Evolutionary conservation across 2,888 invertebrate species (phyloP).

Genomic region (Eurytoma californica): DNA sequence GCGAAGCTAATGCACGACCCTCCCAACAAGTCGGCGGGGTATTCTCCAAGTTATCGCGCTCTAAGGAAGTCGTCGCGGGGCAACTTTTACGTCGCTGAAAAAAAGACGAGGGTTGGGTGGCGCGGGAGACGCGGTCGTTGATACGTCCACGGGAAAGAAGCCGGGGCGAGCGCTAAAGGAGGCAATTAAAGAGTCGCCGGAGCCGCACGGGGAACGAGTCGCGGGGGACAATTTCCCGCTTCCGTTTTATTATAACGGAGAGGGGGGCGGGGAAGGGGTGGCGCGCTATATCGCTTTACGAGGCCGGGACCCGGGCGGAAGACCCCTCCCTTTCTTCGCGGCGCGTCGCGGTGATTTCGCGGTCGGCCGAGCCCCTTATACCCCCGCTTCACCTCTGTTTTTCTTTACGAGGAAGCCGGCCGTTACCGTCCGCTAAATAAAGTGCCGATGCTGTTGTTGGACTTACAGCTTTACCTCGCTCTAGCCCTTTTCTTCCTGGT

Average conservation of each 20-base stretch:
- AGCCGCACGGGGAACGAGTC: not conserved
- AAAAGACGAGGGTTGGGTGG: too few relatives aligned
- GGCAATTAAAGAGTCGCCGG: slow-evolving; percentile 8
- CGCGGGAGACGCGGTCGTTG: too few relatives aligned
- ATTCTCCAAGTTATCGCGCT: too few relatives aligned
- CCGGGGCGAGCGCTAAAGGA: not conserved
- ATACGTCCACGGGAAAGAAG: not conserved
- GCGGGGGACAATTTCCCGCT: slow-evolving; percentile 31
- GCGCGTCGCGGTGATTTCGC: slow-evolving; percentile 46
- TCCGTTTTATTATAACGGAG: slow-evolving; percentile 42
- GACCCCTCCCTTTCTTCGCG: slow-evolving; percentile 3
- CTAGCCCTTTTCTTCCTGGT: not conserved
- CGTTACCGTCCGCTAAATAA: slow-evolving; percentile 38
- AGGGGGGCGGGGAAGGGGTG: not conserved
- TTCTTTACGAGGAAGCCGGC: slow-evolving; percentile 19
- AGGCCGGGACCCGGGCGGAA: slow-evolving; percentile 28
- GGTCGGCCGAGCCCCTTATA: slow-evolving; percentile 48
- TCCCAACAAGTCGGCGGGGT: too few relatives aligned
- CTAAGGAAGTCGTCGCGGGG: too few relatives aligned
- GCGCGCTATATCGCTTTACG: slow-evolving; percentile 48
- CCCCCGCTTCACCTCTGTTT: slow-evolving; percentile 17
- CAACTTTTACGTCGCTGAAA: too few relatives aligned
- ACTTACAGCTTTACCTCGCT: not conserved
- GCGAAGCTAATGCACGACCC: too few relatives aligned
- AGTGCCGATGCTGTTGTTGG: slow-evolving; percentile 34